phyloP scores from a whole-genome alignment of 2,797 vertebrate species.

The Amniataba percoides region DNA sequence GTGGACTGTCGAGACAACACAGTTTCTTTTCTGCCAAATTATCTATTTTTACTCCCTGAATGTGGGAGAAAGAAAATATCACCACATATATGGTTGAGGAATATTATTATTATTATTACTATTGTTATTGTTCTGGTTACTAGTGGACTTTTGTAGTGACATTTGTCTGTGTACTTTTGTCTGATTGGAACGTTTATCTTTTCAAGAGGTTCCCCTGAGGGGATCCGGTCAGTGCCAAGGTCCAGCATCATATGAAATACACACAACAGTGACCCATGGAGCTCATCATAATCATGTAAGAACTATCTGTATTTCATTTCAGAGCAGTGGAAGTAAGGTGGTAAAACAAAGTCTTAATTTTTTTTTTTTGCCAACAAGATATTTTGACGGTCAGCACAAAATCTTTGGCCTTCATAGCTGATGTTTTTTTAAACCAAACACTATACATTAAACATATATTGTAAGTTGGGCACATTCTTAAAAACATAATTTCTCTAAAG shows the following conservation, averaged over 20 bases:
- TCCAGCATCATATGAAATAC: conserved; percentile 55
- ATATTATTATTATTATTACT: conserved; percentile 62
- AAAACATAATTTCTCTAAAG: conserved; percentile 9
- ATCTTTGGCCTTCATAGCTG: neutral
- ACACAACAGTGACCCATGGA: conserved; percentile 13
- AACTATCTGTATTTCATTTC: conserved; percentile 25
- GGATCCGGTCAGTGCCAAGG: conserved; percentile 77
- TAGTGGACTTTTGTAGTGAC: conserved; percentile 80
- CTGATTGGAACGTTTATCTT: conserved; percentile 62
- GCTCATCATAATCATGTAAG: conserved; percentile 23
- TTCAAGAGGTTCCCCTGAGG: conserved; percentile 52
- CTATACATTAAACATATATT: conserved; percentile 27
- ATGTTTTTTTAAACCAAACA: conserved; percentile 35
- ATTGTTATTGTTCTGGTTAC: conserved; percentile 73
- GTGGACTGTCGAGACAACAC: conserved; percentile 61
- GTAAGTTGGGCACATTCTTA: conserved; percentile 4
- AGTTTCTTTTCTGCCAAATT: conserved; percentile 74
- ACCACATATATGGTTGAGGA: conserved; percentile 57
- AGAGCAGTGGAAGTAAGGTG: conserved; percentile 21
- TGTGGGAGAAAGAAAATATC: conserved; percentile 58
- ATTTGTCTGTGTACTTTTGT: conserved; percentile 77
- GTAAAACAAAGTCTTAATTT: conserved; percentile 8
- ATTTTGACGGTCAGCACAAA: too few species aligned
- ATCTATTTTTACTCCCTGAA: conserved; percentile 76
- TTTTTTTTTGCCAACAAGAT: conserved; percentile 10